These are phyloP conservation scores for Venusia cambrica DNA, from an alignment of 2,888 invertebrate genomes.

Conservation along the genomic window DNA sequence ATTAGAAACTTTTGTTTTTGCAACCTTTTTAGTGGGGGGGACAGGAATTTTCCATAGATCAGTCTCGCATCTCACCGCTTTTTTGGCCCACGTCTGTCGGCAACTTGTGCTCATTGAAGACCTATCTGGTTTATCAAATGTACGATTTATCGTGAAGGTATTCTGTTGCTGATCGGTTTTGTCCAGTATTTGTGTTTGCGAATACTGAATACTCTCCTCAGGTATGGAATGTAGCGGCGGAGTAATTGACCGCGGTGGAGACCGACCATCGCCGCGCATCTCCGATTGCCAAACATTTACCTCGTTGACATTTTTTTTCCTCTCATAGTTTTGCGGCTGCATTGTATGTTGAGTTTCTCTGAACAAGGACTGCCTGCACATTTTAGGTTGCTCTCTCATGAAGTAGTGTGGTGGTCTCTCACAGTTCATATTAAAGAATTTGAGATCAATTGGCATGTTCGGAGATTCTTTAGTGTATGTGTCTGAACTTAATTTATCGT, in stretches of 20 bases:
- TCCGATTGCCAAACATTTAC: constrained; percentile 65
- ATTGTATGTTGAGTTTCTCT: constrained; percentile 48
- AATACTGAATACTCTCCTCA: constrained; percentile 67
- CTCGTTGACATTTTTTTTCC: constrained; percentile 43
- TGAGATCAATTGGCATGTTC: constrained; percentile 48
- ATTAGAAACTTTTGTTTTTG: constrained; percentile 50
- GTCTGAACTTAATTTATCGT: constrained; percentile 66
- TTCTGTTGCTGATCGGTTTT: constrained; percentile 52
- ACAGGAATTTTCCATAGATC: constrained; percentile 66
- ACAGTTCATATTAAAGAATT: constrained; percentile 39
- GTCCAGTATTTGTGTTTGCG: constrained; percentile 54
- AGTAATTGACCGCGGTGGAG: constrained; percentile 63
- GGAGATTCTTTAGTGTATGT: constrained; percentile 79
- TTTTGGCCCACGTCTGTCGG: constrained; percentile 63
- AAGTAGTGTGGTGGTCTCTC: constrained; percentile 51
- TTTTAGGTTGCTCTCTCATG: constrained; percentile 51
- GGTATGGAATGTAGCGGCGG: constrained; percentile 72
- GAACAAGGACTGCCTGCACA: constrained; percentile 66
- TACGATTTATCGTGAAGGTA: constrained; percentile 69
- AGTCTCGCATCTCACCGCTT: constrained; percentile 56
- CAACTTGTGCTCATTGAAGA: constrained; percentile 38
- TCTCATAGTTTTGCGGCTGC: constrained; percentile 42
- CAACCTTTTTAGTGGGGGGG: constrained; percentile 43
- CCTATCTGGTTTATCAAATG: constrained; percentile 57
- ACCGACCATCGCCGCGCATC: constrained; percentile 42